phyloP scores from a whole-genome alignment of 1,140 invertebrate species.

The Hycleus phaleratus region DNA sequence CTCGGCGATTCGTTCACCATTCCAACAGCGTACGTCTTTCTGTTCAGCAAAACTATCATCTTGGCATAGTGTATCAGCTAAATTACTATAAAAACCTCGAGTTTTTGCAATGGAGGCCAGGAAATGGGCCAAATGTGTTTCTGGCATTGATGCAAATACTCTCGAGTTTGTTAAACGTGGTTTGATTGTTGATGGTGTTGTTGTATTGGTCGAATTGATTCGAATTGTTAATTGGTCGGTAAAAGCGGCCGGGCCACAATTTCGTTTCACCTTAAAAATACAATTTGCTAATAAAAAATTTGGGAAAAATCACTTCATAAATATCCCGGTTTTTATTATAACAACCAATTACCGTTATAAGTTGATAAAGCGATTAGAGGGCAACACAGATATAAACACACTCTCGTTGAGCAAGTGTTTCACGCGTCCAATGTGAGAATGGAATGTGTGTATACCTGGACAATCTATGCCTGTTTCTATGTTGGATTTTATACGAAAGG shows the following conservation, averaged over 20 bases:
- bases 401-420: too few relatives aligned
- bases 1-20: slow-evolving; percentile 66
- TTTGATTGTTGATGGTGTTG: slow-evolving; percentile 10
- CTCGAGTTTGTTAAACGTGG: slow-evolving; percentile 9
- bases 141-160: slow-evolving; percentile 35
- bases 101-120: slow-evolving; percentile 56
- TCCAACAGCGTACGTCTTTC: slow-evolving; percentile 62
- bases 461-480: too few relatives aligned
- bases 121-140: slow-evolving; percentile 55
- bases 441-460: too few relatives aligned
- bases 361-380: too few relatives aligned
- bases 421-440: too few relatives aligned
- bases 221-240: not conserved
- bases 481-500: too few relatives aligned
- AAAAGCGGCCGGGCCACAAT: slow-evolving; percentile 41
- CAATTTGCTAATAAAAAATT: not conserved
- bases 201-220: not conserved
- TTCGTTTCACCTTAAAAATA: slow-evolving; percentile 45
- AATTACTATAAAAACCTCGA: slow-evolving; percentile 60
- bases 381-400: too few relatives aligned
- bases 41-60: slow-evolving; percentile 52
- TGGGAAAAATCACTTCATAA: too few relatives aligned
- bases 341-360: too few relatives aligned
- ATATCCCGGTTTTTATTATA: too few relatives aligned
- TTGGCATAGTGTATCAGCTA: slow-evolving; percentile 61